Conservation (phyloP, 2,113 vertebrate genomes). For the Spermophilus dauricus region DNA sequence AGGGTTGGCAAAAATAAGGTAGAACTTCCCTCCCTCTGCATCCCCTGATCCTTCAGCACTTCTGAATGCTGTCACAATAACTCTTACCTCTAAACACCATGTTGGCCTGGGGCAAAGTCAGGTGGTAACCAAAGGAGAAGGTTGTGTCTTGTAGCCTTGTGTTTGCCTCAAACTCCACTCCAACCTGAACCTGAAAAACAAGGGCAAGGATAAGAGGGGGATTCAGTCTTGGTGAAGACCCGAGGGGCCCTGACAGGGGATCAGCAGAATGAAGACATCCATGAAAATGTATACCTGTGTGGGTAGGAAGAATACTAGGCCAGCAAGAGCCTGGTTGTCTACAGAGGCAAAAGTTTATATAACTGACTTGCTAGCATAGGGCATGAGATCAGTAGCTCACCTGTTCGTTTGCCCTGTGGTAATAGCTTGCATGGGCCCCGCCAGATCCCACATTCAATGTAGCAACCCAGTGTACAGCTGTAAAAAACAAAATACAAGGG, state of each 20-base stretch:
- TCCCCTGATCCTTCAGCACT: not conserved
- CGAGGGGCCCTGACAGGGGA: not conserved
- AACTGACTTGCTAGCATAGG: rapidly evolving
- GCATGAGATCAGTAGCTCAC: conserved; percentile 74
- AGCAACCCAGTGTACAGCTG: conserved; percentile 95
- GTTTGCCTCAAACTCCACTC: conserved; percentile 98
- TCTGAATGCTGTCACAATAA: not conserved
- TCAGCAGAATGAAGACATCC: not conserved
- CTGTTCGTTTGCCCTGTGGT: conserved; percentile 97
- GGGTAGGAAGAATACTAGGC: not conserved
- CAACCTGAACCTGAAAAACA: conserved; percentile 93
- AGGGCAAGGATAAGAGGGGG: not conserved
- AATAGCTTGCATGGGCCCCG: conserved; percentile 97
- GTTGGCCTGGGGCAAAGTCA: conserved; percentile 95
- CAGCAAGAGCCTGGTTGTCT: not conserved
- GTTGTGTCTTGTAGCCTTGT: conserved; percentile 96
- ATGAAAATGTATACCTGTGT: rapidly evolving
- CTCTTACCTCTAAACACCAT: conserved; percentile 95
- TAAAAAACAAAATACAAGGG: not conserved
- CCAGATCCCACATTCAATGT: conserved; percentile 96
- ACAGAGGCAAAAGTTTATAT: not conserved
- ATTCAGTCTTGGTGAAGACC: rapidly evolving
- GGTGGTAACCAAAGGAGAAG: conserved; percentile 97
- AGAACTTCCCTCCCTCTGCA: not conserved
- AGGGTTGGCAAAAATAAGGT: not conserved